Percentiles rank a stretch among this genome's conserved stretches.
Evolutionary conservation across 2,888 invertebrate species (phyloP).

Genomic region (Didymodactylos carnosus): DNA sequence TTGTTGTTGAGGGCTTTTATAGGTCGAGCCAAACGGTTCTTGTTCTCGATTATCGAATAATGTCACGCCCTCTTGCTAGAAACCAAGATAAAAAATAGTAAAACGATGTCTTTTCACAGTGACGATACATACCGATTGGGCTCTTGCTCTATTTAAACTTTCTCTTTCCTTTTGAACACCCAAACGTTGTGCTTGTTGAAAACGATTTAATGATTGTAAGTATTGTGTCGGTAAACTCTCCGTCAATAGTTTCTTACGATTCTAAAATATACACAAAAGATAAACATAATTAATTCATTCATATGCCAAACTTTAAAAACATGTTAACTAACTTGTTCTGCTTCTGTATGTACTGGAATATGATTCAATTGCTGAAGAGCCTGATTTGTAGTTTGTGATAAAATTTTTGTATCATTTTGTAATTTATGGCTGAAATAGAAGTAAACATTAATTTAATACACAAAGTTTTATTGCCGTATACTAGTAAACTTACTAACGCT

Average conservation of each 20-base stretch:
- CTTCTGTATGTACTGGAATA: background rate
- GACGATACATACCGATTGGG: background rate
- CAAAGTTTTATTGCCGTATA: too few species aligned
- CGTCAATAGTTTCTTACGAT: background rate
- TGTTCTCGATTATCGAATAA: background rate
- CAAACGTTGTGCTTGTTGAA: background rate
- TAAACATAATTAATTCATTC: background rate
- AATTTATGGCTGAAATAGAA: background rate
- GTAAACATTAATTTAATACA: background rate
- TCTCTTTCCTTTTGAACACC: background rate
- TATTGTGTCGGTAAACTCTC: background rate
- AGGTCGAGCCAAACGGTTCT: background rate
- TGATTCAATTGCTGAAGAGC: background rate
- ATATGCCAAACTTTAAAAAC: background rate
- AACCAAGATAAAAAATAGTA: too few species aligned
- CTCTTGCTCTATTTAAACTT: background rate
- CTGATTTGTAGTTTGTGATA: background rate
- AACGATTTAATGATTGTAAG: background rate
- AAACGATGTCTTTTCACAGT: too few species aligned
- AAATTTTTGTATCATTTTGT: background rate
- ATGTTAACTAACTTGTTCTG: background rate
- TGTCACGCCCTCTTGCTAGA: too few species aligned
- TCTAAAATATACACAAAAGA: too few species aligned
- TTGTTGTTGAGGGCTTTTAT: conserved; percentile 22
- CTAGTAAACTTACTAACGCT: background rate